Conservation (phyloP, 2,888 invertebrate species). For the Lagria hirta region DNA sequence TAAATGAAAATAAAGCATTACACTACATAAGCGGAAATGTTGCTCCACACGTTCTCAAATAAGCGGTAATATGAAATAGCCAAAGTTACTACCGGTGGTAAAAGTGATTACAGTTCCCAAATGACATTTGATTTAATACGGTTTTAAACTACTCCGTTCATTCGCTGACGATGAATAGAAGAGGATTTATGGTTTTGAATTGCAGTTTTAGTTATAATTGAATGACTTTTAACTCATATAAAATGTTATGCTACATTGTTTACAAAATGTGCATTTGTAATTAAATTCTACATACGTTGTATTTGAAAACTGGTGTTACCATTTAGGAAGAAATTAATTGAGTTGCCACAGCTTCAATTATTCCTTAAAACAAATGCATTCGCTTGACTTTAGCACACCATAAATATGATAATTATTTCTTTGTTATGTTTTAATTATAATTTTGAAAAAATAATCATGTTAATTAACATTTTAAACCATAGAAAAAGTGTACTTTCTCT, state of each 20-base stretch:
- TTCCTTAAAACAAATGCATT: too few species aligned
- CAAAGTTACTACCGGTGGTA: slow-evolving; percentile 31
- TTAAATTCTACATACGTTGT: too few species aligned
- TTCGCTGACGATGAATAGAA: slow-evolving; percentile 27
- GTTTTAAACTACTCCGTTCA: slow-evolving; percentile 33
- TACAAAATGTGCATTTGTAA: slow-evolving; percentile 1
- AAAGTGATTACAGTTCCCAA: slow-evolving; percentile 34
- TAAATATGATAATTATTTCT: too few species aligned
- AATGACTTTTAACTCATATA: slow-evolving; percentile 24
- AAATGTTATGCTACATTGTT: slow-evolving; percentile 22
- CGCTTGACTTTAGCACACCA: too few species aligned
- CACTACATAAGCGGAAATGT: slow-evolving; percentile 18
- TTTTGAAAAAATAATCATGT: too few species aligned
- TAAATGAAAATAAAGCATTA: too few species aligned
- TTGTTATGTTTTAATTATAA: too few species aligned
- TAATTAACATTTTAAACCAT: too few species aligned
- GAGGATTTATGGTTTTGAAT: slow-evolving; percentile 33
- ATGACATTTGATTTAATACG: slow-evolving; percentile 33
- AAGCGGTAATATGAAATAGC: slow-evolving; percentile 31
- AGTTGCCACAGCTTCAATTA: too few species aligned
- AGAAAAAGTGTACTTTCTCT: too few species aligned
- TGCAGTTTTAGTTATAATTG: slow-evolving; percentile 32
- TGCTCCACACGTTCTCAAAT: slow-evolving; percentile 23
- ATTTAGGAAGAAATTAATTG: too few species aligned
- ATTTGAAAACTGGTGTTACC: too few species aligned